Percentiles rank a stretch among this genome's conserved stretches.
phyloP scores from a whole-genome alignment of 2,113 vertebrate species.

The Tonatia bakeri region DNA sequence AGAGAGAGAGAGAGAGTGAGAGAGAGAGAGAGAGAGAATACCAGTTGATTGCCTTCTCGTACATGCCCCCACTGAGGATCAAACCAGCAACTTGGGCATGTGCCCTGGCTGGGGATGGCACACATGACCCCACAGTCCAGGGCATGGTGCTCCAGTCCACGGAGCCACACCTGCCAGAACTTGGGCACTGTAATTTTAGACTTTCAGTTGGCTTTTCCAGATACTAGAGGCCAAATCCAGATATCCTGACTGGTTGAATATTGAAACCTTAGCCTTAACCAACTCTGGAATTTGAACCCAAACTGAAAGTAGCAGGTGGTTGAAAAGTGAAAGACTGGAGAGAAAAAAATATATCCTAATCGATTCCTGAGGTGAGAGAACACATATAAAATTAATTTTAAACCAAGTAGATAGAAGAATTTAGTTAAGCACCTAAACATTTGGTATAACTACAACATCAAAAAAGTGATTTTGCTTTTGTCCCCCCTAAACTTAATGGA shows the following conservation, averaged over 20 bases:
- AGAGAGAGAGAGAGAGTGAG: too few relatives aligned
- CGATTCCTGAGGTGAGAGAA: background rate
- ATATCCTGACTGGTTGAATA: background rate
- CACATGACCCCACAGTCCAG: too few relatives aligned
- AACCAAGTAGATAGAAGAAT: background rate
- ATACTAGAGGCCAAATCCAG: background rate
- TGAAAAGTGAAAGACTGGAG: background rate
- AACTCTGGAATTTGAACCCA: background rate
- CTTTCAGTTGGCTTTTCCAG: background rate
- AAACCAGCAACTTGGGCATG: too few relatives aligned
- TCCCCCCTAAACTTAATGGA: background rate
- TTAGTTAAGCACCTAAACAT: background rate
- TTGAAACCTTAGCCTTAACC: background rate
- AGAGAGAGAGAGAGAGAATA: too few relatives aligned
- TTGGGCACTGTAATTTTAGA: background rate
- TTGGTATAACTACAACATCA: background rate
- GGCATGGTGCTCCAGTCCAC: too few relatives aligned
- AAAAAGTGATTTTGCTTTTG: background rate
- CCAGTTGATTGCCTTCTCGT: too few relatives aligned
- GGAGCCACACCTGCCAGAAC: too few relatives aligned
- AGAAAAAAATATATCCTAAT: background rate
- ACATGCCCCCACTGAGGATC: too few relatives aligned
- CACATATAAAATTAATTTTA: background rate
- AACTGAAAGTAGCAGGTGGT: background rate
- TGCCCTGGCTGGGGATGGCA: too few relatives aligned